Conservation (phyloP, 2,797 vertebrate genomes). For the Brachyrhaphis roseni region DNA sequence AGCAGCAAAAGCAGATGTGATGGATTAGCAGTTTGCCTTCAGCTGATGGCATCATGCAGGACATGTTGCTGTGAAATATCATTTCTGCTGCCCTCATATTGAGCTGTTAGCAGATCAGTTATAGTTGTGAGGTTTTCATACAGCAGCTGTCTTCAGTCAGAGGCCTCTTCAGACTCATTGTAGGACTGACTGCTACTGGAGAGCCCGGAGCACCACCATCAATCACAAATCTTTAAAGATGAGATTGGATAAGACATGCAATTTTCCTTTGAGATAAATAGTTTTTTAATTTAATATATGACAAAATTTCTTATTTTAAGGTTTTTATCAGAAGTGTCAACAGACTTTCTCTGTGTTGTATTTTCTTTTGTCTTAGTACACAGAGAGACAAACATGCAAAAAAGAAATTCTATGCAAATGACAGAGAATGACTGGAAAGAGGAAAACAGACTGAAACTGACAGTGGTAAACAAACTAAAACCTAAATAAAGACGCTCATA, state of each 20-base stretch:
- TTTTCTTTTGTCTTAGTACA: background rate
- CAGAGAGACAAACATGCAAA: background rate
- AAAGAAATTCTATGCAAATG: background rate
- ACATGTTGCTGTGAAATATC: background rate
- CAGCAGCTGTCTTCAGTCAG: background rate
- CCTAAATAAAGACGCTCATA: background rate
- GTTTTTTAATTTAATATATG: background rate
- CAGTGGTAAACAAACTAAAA: background rate
- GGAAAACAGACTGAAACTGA: background rate
- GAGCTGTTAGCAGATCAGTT: background rate
- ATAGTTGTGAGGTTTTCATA: background rate
- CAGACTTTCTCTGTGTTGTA: background rate
- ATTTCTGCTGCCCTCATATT: background rate
- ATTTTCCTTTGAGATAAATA: background rate
- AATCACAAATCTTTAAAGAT: background rate
- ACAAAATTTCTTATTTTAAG: background rate
- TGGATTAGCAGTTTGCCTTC: background rate
- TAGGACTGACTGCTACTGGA: background rate
- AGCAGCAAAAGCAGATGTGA: background rate
- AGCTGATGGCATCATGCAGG: background rate
- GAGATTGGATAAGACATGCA: background rate
- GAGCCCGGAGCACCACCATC: background rate
- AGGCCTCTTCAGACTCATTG: background rate
- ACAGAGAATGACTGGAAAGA: background rate
- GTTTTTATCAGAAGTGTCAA: background rate